Evolutionary conservation across 2,888 invertebrate species (phyloP).

Genomic region (Morpho deidamia): DNA sequence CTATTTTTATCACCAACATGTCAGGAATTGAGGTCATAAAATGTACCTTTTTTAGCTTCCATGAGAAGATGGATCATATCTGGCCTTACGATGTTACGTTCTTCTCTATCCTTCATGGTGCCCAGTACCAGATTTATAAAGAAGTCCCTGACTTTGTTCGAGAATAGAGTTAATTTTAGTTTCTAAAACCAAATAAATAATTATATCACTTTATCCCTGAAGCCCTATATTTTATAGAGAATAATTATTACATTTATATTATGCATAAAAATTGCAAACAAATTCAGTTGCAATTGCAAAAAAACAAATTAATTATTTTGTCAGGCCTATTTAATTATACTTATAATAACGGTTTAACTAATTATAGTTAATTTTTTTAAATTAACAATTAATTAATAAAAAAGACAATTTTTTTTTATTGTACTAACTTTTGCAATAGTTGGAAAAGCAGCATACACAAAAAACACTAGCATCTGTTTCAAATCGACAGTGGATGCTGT

Average conservation of each 20-base stretch:
- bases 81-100: constrained; percentile 49
- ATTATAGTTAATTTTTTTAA: too few species aligned
- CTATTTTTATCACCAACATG: background rate
- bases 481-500: constrained; percentile 48
- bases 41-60: constrained; percentile 63
- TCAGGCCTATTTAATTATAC: too few species aligned
- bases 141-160: constrained; percentile 30
- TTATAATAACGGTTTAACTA: too few species aligned
- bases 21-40: background rate
- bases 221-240: too few species aligned
- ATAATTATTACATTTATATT: too few species aligned
- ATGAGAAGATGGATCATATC: constrained; percentile 76
- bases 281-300: too few species aligned
- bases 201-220: too few species aligned
- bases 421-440: constrained; percentile 11
- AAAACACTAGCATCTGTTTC: constrained; percentile 28
- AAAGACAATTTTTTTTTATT: too few species aligned
- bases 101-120: constrained; percentile 49
- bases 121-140: constrained; percentile 44
- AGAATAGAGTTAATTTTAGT: constrained; percentile 28
- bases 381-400: too few species aligned
- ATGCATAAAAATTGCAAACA: too few species aligned
- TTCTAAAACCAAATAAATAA: constrained; percentile 16
- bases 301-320: too few species aligned
- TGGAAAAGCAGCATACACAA: constrained; percentile 28